Evolutionary conservation across 2,113 vertebrate genomes (phyloP).

Genomic region (Donacobius atricapilla): DNA sequence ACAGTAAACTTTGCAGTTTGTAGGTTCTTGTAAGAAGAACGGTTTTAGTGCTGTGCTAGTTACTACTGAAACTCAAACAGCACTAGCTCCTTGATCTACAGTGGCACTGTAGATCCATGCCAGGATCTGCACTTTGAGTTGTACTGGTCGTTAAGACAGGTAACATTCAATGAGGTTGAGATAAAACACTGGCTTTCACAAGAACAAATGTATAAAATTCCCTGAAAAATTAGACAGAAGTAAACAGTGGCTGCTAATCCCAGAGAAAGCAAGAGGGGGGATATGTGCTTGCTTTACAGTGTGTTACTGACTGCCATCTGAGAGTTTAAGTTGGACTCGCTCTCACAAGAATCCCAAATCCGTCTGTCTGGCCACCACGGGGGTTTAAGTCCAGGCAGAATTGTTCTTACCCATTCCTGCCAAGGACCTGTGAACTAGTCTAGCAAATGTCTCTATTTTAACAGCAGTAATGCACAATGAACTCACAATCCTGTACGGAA

Average conservation of each 20-base stretch:
- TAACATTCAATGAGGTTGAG: neutral
- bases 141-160: neutral
- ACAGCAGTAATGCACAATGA: neutral
- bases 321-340: neutral
- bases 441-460: neutral
- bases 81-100: neutral
- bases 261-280: neutral
- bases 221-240: neutral
- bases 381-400: neutral
- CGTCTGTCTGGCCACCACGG: rapidly evolving
- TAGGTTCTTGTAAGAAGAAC: neutral
- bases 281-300: neutral
- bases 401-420: neutral
- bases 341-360: neutral
- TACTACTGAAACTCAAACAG: neutral
- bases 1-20: neutral
- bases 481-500: neutral
- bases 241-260: neutral
- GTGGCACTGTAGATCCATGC: neutral
- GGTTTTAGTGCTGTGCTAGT: neutral
- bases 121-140: neutral
- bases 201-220: neutral
- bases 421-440: neutral
- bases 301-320: rapidly evolving
- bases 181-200: neutral